Conservation (phyloP, 2,113 vertebrate species). For the Mesocricetus auratus region DNA sequence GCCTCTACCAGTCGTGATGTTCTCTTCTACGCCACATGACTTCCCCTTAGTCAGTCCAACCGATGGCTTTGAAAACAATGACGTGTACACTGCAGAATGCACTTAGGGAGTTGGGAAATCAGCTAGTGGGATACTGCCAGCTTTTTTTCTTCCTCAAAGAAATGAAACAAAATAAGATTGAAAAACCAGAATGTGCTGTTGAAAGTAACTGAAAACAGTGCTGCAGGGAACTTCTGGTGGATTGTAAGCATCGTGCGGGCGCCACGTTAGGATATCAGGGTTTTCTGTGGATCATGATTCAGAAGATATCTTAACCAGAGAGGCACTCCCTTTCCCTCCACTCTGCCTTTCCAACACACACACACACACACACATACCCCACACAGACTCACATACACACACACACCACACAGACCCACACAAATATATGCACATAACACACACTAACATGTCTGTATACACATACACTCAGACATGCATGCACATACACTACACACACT, state of each 20-base stretch:
- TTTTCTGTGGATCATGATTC: slow-evolving; percentile 22
- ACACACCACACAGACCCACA: background rate
- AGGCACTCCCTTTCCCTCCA: background rate
- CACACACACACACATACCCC: background rate
- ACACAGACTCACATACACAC: background rate
- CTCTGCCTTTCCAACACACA: background rate
- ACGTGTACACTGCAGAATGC: slow-evolving; percentile 17
- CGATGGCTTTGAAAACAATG: slow-evolving; percentile 18
- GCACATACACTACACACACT: background rate
- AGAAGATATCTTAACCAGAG: slow-evolving; percentile 1
- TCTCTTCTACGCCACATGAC: background rate
- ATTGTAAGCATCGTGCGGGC: background rate
- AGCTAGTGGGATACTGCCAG: slow-evolving; percentile 17
- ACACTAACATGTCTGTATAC: background rate
- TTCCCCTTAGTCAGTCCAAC: background rate
- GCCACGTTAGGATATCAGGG: background rate
- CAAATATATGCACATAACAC: background rate
- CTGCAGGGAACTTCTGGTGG: background rate
- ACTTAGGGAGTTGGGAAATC: slow-evolving; percentile 49
- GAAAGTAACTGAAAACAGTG: slow-evolving; percentile 16
- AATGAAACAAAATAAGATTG: background rate
- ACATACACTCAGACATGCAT: background rate
- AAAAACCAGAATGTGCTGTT: slow-evolving; percentile 54
- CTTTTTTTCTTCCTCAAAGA: background rate
- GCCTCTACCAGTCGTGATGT: background rate